Base-by-base conservation (phyloP, 1,140 invertebrate species). In the Andrena cerasifolii region DNA sequence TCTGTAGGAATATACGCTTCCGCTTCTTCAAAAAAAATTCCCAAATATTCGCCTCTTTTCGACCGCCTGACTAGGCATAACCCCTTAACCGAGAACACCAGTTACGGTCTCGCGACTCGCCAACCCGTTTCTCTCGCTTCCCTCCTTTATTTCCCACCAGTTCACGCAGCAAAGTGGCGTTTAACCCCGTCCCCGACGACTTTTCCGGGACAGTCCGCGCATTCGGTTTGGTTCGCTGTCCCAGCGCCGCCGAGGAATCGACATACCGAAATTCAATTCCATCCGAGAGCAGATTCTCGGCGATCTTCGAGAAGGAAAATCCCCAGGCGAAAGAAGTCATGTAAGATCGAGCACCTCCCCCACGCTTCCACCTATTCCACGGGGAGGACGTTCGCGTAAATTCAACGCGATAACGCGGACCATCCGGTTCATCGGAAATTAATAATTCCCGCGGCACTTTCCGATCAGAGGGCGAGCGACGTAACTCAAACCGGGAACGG, bases 1-100 rank as follows among this genome's bases (percentile, higher is more conserved):
- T n/a, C n/a, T n/a, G n/a, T n/a, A n/a, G n/a, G n/a, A n/a, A n/a
- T n/a, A n/a, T n/a, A n/a, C n/a, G n/a, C n/a, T n/a, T n/a, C n/a
- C n/a, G n/a, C n/a, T n/a, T n/a, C n/a, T n/a, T n/a, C n/a, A n/a
- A n/a, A n/a, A n/a, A n/a, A n/a, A n/a, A n/a, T n/a, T n/a, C n/a
- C n/a, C n/a, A n/a, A n/a, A n/a, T n/a, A n/a, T n/a, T n/a, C n/a
- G n/a, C n/a, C n/a, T n/a, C n/a, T n/a, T n/a, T n/a, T n/a, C n/a
- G n/a, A n/a, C n/a, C n/a, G n/a, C n/a, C n/a, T n/a, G n/a, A n/a
- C n/a, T n/a, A n/a, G n/a, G n/a, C n/a, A n/a, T n/a, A n/a, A n/a
- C n/a, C n/a, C n/a, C n/a, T n/a, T 87, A 89, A 88, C 82, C 79
- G 83, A 86, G 86, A 86, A 88, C 87, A 84, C 78, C 78, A 85